Percentiles rank a stretch among this genome's conserved stretches.
Evolutionary conservation across 2,113 vertebrate genomes (phyloP).

Genomic region (Callocephalon fimbriatum): DNA sequence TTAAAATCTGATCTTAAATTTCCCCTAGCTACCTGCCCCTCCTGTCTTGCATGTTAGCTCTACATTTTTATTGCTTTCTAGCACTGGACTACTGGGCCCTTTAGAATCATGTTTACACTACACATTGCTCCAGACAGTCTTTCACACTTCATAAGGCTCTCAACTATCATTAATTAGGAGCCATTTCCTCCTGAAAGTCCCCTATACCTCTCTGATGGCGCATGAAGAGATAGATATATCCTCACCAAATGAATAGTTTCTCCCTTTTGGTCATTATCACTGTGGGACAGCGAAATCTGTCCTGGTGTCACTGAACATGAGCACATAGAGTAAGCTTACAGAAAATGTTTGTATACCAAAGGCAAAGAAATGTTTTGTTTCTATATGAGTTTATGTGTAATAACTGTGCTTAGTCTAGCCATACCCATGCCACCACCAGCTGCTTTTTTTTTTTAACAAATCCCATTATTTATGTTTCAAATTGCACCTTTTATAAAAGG

Average conservation of each 20-base stretch:
- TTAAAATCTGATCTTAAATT: background rate
- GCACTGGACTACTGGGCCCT: background rate
- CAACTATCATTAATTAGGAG: constrained; percentile 63
- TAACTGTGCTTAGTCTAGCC: background rate
- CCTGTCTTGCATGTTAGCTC: background rate
- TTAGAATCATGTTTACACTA: constrained; percentile 25
- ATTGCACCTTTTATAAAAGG: background rate
- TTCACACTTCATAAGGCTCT: constrained; percentile 60
- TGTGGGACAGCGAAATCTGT: constrained; percentile 17
- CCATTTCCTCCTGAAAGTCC: constrained; percentile 48
- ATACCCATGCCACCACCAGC: background rate
- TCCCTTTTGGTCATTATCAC: constrained; percentile 41
- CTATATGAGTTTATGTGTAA: background rate
- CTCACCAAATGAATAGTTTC: constrained; percentile 23
- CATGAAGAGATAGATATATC: constrained; percentile 32
- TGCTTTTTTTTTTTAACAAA: background rate
- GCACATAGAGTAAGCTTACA: background rate
- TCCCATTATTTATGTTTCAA: constrained; percentile 30
- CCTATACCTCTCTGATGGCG: constrained; percentile 5
- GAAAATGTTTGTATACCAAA: background rate
- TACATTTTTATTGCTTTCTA: constrained; percentile 9
- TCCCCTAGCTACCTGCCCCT: background rate
- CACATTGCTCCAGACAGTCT: constrained; percentile 41
- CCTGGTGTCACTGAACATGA: background rate
- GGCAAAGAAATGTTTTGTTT: background rate